phyloP scores from a whole-genome alignment of 2,113 vertebrate species.

The Trematocara marginatum region DNA sequence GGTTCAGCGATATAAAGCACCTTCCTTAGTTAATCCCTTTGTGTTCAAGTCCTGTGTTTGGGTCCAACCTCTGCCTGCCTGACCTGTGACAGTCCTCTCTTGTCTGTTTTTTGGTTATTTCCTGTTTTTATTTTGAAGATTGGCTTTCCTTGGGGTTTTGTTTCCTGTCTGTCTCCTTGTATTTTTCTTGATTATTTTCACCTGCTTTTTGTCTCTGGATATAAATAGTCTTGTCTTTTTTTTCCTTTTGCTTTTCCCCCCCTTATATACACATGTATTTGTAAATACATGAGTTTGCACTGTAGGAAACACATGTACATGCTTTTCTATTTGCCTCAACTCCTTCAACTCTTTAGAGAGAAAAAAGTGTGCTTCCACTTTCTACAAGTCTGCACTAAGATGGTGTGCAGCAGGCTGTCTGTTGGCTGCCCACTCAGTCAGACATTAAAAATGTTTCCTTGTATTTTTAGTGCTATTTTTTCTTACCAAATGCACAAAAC shows the following conservation, averaged over 20 bases:
- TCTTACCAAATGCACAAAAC: neutral
- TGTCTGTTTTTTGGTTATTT: neutral
- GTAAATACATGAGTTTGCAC: neutral
- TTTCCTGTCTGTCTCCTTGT: neutral
- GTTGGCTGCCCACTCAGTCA: neutral
- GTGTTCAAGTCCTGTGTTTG: neutral
- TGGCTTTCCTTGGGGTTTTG: neutral
- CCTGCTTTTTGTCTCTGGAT: neutral
- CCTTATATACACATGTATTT: neutral
- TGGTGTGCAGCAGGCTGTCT: neutral
- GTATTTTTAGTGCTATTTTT: neutral
- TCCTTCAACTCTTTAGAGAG: neutral
- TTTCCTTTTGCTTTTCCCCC: accelerated
- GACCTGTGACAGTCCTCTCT: neutral
- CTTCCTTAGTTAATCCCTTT: neutral
- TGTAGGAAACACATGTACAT: accelerated
- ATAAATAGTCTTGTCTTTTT: neutral
- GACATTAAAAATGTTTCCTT: neutral
- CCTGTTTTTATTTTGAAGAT: neutral
- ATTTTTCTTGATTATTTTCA: neutral
- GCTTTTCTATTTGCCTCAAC: neutral
- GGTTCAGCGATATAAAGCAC: neutral
- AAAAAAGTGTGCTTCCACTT: neutral
- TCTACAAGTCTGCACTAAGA: neutral
- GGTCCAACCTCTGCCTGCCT: neutral